These are phyloP conservation scores for Eulithis prunata DNA, from an alignment of 2,888 invertebrate genomes.

Conservation along the genomic window DNA sequence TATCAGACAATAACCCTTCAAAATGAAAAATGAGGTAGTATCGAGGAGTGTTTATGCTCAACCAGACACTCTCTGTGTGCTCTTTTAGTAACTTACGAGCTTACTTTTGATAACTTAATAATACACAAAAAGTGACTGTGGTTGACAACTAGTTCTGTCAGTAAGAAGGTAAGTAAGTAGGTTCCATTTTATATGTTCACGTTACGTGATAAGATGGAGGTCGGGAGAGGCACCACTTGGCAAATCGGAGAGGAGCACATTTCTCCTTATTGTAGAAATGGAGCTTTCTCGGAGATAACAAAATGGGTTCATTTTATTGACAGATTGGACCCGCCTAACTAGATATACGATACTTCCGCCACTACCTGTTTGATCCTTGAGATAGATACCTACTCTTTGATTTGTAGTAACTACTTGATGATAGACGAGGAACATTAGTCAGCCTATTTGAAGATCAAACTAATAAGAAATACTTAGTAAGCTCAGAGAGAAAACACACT, in stretches of 20 bases:
- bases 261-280: constrained; percentile 41
- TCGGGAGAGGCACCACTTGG: constrained; percentile 32
- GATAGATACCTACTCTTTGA: constrained; percentile 14
- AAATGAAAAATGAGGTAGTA: too few species aligned
- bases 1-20: too few species aligned
- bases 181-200: constrained; percentile 19
- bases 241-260: constrained; percentile 36
- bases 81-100: too few species aligned
- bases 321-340: constrained; percentile 40
- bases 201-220: constrained; percentile 19
- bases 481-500: not conserved
- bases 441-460: constrained; percentile 11
- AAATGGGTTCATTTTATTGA: constrained; percentile 43
- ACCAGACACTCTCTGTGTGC: too few species aligned
- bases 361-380: constrained; percentile 25
- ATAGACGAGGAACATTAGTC: constrained; percentile 5
- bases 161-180: not conserved
- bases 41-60: too few species aligned
- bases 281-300: constrained; percentile 36
- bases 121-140: too few species aligned
- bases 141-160: not conserved
- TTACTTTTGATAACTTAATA: too few species aligned
- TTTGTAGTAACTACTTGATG: constrained; percentile 18
- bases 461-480: not conserved
- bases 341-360: constrained; percentile 39